phyloP scores from a whole-genome alignment of 1,140 invertebrate species.

The Pemphigus obesinymphae region DNA sequence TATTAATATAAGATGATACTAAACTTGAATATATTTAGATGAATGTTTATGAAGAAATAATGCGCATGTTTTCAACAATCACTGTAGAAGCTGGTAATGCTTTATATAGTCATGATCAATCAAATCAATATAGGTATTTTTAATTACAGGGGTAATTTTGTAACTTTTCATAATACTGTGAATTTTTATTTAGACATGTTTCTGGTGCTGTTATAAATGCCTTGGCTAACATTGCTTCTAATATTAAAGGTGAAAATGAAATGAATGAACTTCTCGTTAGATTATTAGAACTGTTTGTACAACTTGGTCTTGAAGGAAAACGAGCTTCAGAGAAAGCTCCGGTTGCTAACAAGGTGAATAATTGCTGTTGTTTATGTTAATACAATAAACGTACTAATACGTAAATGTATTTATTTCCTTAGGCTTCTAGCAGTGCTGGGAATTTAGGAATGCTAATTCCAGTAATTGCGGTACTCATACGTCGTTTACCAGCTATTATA shows the following conservation, averaged over 20 bases:
- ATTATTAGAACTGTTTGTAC: constrained; percentile 92
- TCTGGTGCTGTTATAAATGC: constrained; percentile 92
- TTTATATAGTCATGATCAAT: constrained; percentile 76
- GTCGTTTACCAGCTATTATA: constrained; percentile 80
- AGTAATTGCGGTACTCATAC: constrained; percentile 84
- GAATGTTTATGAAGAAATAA: constrained; percentile 86
- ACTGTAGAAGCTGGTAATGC: constrained; percentile 87
- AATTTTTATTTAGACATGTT: constrained; percentile 66
- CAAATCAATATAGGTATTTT: constrained; percentile 64
- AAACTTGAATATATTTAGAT: constrained; percentile 52
- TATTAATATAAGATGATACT: not conserved
- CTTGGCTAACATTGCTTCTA: constrained; percentile 87
- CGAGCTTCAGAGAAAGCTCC: constrained; percentile 83
- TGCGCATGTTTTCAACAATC: constrained; percentile 95
- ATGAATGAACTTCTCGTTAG: constrained; percentile 82
- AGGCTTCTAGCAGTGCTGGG: constrained; percentile 88
- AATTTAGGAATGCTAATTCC: constrained; percentile 96
- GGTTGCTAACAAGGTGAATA: constrained; percentile 58
- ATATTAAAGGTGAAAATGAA: constrained; percentile 80
- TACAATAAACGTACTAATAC: constrained; percentile 13
- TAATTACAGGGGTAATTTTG: constrained; percentile 26
- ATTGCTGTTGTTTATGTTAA: constrained; percentile 21
- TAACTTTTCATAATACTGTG: not conserved
- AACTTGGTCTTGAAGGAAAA: constrained; percentile 93
- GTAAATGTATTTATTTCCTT: constrained; percentile 43